These are phyloP conservation scores for Ceratothoa steindachneri DNA, from an alignment of 2,888 invertebrate species.

Conservation along the genomic window DNA sequence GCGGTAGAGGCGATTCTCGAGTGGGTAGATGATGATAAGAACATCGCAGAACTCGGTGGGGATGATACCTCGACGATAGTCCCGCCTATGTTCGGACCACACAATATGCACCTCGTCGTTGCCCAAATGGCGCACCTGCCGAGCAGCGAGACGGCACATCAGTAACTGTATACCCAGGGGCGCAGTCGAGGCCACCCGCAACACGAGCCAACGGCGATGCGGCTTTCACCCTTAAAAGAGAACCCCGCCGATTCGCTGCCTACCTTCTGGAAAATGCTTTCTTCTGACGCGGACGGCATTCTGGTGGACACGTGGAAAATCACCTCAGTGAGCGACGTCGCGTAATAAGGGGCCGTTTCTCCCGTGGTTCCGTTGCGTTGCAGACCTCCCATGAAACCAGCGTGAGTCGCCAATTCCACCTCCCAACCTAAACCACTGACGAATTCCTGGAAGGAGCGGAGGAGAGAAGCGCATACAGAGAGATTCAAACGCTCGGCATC, in stretches of 20 bases:
- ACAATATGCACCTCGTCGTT: slow-evolving; percentile 99
- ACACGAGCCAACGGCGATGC: no score
- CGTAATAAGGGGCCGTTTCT: slow-evolving; percentile 88
- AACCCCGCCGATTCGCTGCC: no score
- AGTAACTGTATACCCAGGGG: neutral
- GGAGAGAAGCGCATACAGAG: neutral
- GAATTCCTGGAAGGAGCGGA: slow-evolving; percentile 45
- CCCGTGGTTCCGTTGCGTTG: slow-evolving; percentile 87
- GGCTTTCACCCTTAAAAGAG: no score
- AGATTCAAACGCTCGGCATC: no score
- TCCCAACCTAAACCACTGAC: slow-evolving; percentile 54
- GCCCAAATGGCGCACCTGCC: slow-evolving; percentile 84
- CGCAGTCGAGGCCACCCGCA: no score
- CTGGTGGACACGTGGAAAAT: slow-evolving; percentile 97
- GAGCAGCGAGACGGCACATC: no score
- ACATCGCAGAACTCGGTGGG: slow-evolving; percentile 99
- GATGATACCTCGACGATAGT: slow-evolving; percentile 92
- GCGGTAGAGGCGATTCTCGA: slow-evolving; percentile 74
- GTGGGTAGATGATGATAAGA: slow-evolving; percentile 90
- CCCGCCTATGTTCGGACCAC: slow-evolving; percentile 95
- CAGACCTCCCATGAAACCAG: slow-evolving; percentile 90
- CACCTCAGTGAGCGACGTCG: slow-evolving; percentile 87
- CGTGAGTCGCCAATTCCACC: slow-evolving; percentile 87
- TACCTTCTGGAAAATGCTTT: slow-evolving; percentile 80
- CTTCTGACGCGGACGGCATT: slow-evolving; percentile 86